Conservation (phyloP, 1,140 invertebrate species). For the Drosophila parvula region DNA sequence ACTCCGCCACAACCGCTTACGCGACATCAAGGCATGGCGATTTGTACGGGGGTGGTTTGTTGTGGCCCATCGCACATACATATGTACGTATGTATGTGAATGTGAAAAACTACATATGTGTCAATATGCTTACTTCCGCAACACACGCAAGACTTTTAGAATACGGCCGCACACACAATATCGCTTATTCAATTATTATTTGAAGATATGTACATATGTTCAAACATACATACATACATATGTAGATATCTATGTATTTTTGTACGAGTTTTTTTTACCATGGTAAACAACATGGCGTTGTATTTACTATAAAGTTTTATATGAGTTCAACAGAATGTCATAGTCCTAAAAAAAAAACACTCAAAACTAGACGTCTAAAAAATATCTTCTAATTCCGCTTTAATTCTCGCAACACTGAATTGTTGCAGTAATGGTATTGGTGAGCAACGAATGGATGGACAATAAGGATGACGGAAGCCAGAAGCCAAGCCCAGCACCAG, state of each 20-base stretch:
- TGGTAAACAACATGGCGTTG: neutral
- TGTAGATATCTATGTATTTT: slow-evolving; percentile 37
- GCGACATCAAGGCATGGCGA: neutral
- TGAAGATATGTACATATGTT: neutral
- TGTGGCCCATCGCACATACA: neutral
- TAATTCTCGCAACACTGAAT: slow-evolving; percentile 1
- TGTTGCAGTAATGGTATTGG: slow-evolving; percentile 69
- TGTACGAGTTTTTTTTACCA: slow-evolving; percentile 40
- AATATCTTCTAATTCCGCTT: neutral
- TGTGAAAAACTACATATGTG: neutral
- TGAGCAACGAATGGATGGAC: slow-evolving; percentile 65
- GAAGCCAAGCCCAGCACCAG: slow-evolving; percentile 20
- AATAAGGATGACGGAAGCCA: slow-evolving; percentile 63
- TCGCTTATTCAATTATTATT: neutral
- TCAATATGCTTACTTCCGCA: neutral
- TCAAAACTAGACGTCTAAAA: neutral
- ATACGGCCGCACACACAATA: neutral
- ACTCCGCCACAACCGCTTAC: too few species aligned
- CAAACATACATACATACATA: too few species aligned
- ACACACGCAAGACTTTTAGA: neutral
- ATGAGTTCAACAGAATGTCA: neutral
- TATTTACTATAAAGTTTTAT: neutral
- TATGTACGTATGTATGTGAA: neutral
- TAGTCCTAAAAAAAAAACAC: neutral
- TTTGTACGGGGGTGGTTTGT: neutral